A percentile compares a stretch with the other conserved stretches of the same genome.
phyloP scores from a whole-genome alignment of 2,113 vertebrate species.

The Phrynosoma blainvillii region DNA sequence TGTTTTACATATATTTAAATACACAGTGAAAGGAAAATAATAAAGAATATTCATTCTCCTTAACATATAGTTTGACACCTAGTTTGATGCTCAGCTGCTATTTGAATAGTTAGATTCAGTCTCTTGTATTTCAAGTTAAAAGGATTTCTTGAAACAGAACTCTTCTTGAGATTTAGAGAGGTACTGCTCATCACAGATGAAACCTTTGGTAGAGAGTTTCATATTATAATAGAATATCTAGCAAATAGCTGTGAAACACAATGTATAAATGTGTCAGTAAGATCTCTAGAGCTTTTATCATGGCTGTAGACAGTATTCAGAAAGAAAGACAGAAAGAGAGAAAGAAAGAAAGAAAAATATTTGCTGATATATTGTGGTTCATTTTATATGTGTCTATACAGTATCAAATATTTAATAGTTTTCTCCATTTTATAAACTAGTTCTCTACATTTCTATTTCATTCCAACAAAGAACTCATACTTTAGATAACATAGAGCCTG shows the following conservation, averaged over 20 bases:
- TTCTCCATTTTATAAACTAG: neutral
- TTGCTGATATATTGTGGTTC: too few species aligned
- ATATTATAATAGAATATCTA: neutral
- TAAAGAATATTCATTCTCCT: too few species aligned
- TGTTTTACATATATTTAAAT: too few species aligned
- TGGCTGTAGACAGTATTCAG: slow-evolving; percentile 6
- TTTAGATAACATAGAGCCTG: too few species aligned
- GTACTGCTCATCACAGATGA: neutral
- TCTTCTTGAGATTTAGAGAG: neutral
- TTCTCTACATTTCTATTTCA: neutral
- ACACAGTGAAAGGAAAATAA: too few species aligned
- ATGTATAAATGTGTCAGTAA: neutral
- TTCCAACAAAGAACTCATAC: too few species aligned
- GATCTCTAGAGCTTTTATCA: slow-evolving; percentile 3
- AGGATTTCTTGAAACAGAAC: neutral
- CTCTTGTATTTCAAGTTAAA: neutral
- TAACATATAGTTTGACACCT: too few species aligned
- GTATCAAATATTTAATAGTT: neutral
- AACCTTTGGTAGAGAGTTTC: neutral
- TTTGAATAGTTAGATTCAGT: neutral
- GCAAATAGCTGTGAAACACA: slow-evolving; percentile 13
- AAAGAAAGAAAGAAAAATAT: too few species aligned
- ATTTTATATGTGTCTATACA: neutral
- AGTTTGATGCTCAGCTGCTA: too few species aligned
- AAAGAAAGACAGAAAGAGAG: neutral